Conservation (phyloP, 2,888 invertebrate genomes). For the Patella ulyssiponensis region DNA sequence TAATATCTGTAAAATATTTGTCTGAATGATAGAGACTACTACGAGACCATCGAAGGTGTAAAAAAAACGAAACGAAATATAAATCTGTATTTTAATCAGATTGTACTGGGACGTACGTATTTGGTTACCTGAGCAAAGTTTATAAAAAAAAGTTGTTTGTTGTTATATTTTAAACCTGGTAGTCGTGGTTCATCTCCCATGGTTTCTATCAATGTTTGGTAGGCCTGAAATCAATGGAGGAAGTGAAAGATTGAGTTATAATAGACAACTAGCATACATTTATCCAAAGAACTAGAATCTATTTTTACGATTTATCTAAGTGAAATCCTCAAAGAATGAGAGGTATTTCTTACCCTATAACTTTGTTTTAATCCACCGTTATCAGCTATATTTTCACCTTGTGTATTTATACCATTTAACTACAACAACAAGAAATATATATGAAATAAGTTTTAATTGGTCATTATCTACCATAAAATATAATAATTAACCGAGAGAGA, state of each 20-base stretch:
- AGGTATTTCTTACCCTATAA: slow-evolving; percentile 79
- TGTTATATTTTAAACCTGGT: slow-evolving; percentile 60
- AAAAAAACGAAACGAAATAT: no score
- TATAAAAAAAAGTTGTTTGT: slow-evolving; percentile 73
- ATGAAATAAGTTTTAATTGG: neutral
- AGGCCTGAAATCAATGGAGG: slow-evolving; percentile 51
- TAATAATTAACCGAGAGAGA: no score
- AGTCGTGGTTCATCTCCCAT: slow-evolving; percentile 57
- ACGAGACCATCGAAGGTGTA: no score
- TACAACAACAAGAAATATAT: slow-evolving; percentile 31
- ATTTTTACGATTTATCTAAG: no score
- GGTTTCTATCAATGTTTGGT: slow-evolving; percentile 54
- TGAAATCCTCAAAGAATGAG: no score
- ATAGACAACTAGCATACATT: no score
- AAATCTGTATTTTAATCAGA: no score
- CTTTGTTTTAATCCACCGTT: slow-evolving; percentile 94
- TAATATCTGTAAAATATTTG: no score
- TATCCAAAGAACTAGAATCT: no score
- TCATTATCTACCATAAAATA: no score
- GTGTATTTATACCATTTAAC: slow-evolving; percentile 91
- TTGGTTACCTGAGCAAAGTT: slow-evolving; percentile 76
- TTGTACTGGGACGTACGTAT: neutral
- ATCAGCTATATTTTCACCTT: slow-evolving; percentile 96
- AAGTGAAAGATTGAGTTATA: no score
- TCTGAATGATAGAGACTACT: no score